These are phyloP conservation scores for Clusia tigrina DNA, from an alignment of 2,888 invertebrate species.

Conservation along the genomic window DNA sequence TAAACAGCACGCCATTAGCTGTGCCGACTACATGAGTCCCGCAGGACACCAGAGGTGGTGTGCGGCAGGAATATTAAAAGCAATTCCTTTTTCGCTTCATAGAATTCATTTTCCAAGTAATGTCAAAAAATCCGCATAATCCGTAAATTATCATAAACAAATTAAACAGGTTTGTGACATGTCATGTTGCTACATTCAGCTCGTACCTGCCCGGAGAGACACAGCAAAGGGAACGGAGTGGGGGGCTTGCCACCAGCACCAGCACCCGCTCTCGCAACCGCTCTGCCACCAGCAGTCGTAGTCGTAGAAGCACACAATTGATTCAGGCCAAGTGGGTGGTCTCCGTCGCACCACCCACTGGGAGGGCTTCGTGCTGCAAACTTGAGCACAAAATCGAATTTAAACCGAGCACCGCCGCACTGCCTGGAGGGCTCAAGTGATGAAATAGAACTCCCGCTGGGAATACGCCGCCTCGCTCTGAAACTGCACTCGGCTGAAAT, in stretches of 20 bases:
- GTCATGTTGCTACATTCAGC: constrained; percentile 42
- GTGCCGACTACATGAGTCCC: too few species aligned
- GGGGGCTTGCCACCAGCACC: neutral
- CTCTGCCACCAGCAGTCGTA: neutral
- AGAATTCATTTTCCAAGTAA: neutral
- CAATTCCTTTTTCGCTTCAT: too few species aligned
- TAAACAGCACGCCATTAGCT: too few species aligned
- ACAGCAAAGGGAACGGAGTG: too few species aligned
- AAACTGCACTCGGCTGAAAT: constrained; percentile 11
- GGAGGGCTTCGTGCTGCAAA: constrained; percentile 26
- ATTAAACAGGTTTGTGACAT: constrained; percentile 57
- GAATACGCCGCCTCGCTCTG: too few species aligned
- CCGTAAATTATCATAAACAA: constrained; percentile 60
- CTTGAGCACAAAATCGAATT: constrained; percentile 25
- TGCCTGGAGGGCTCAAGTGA: constrained; percentile 38
- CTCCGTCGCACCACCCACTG: neutral
- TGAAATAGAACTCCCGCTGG: constrained; percentile 50
- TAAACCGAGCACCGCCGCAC: constrained; percentile 38
- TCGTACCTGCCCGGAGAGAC: neutral
- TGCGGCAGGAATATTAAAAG: too few species aligned
- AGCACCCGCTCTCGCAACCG: constrained; percentile 4
- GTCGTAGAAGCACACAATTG: neutral
- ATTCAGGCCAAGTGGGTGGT: neutral
- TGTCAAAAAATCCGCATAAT: constrained; percentile 30
- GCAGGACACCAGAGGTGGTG: too few species aligned